Evolutionary conservation across 2,797 vertebrate species (phyloP).

Genomic region (Myioborus miniatus): DNA sequence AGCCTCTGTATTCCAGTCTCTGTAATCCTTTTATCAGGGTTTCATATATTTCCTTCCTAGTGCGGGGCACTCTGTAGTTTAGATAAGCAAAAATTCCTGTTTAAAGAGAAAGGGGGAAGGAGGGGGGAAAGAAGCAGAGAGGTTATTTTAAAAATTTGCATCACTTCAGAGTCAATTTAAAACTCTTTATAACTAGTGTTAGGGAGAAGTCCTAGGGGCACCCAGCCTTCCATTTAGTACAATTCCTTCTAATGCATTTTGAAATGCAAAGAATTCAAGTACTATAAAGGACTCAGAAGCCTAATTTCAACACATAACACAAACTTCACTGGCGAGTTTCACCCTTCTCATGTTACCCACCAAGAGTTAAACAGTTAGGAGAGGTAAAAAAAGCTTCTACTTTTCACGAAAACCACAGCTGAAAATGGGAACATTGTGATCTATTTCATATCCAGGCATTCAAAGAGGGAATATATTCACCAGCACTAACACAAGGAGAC

Average conservation of each 20-base stretch:
- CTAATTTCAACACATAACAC: background rate
- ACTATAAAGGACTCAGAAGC: background rate
- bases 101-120: background rate
- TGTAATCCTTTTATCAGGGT: conserved; percentile 92
- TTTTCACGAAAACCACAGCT: conserved; percentile 37
- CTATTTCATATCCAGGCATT: conserved; percentile 43
- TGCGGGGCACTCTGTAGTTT: conserved; percentile 92
- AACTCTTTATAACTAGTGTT: background rate
- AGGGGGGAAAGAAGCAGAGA: background rate
- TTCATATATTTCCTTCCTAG: conserved; percentile 91
- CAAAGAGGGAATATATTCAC: conserved; percentile 56
- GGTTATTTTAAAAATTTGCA: background rate
- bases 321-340: background rate
- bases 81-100: conserved; percentile 97
- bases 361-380: conserved; percentile 43
- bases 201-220: background rate
- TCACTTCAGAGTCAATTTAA: background rate
- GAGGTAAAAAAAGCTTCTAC: background rate
- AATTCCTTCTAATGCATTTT: background rate
- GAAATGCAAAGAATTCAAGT: background rate
- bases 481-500: conserved; percentile 46
- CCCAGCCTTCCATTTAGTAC: background rate
- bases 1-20: conserved; percentile 96
- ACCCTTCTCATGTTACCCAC: background rate
- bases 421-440: conserved; percentile 59